Conservation (phyloP, 2,888 invertebrate species). For the Eupithecia pulchellata region DNA sequence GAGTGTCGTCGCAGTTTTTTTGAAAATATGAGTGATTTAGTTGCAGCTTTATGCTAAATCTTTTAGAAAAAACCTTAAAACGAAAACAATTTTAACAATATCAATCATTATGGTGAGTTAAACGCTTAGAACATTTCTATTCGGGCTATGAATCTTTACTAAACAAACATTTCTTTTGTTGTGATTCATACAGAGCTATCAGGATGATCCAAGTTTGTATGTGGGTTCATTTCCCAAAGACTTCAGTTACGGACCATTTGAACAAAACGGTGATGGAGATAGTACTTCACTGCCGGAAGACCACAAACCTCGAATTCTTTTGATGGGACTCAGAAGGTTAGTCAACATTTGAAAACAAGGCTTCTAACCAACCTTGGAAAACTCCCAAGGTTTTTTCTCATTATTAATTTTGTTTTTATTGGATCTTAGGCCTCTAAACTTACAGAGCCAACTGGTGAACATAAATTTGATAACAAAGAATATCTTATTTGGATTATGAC, state of each 20-base stretch:
- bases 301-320: slow-evolving; percentile 95
- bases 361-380: neutral
- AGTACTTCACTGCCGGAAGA: slow-evolving; percentile 87
- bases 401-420: neutral
- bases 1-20: slow-evolving; percentile 17
- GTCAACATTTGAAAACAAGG: slow-evolving; percentile 3
- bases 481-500: neutral
- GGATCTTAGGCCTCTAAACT: neutral
- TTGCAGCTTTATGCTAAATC: slow-evolving; percentile 7
- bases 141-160: slow-evolving; percentile 11
- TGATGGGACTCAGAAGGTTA: slow-evolving; percentile 97
- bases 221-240: slow-evolving; percentile 93
- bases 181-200: slow-evolving; percentile 61
- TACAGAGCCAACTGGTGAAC: neutral
- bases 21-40: slow-evolving; percentile 16
- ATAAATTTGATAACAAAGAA: neutral
- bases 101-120: slow-evolving; percentile 39
- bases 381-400: neutral
- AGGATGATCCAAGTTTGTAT: slow-evolving; percentile 82
- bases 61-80: neutral
- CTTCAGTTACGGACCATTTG: slow-evolving; percentile 96
- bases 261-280: slow-evolving; percentile 90
- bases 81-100: neutral
- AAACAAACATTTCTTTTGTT: slow-evolving; percentile 41
- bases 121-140: neutral